Percentiles rank a stretch among this genome's conserved stretches.
These are phyloP conservation scores for Lutraria rhynchaena DNA, from an alignment of 1,140 invertebrate genomes.

Conservation along the genomic window DNA sequence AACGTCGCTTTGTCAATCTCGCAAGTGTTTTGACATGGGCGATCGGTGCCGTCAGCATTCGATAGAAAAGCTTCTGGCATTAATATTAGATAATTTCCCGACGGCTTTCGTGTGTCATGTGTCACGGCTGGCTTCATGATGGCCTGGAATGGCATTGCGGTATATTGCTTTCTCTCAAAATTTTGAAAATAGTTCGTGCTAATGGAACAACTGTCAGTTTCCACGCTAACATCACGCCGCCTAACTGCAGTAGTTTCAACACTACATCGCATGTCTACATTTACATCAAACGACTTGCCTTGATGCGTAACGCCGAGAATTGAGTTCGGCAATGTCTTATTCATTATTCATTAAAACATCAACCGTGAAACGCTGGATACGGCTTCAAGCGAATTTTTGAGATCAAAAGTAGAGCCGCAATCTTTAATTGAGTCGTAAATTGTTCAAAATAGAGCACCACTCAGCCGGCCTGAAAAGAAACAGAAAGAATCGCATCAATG, in stretches of 20 bases:
- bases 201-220: neutral
- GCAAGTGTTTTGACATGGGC: too few relatives aligned
- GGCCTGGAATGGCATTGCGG: neutral
- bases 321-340: slow-evolving; percentile 27
- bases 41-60: neutral
- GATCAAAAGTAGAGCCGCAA: slow-evolving; percentile 45
- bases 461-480: slow-evolving; percentile 17
- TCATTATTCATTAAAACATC: slow-evolving; percentile 44
- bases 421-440: slow-evolving; percentile 56
- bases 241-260: neutral
- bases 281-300: neutral
- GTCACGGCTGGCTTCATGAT: neutral
- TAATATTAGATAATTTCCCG: slow-evolving; percentile 10
- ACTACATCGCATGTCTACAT: neutral
- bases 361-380: slow-evolving; percentile 15
- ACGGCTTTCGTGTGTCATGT: neutral
- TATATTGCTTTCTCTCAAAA: neutral
- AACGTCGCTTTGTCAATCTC: too few relatives aligned
- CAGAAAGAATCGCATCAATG: slow-evolving; percentile 28
- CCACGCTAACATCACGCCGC: neutral
- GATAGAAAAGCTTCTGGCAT: slow-evolving; percentile 1
- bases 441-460: slow-evolving; percentile 44
- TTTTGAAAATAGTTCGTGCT: neutral
- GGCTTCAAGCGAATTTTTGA: slow-evolving; percentile 31
- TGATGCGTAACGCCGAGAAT: neutral